Percentiles rank a stretch among this genome's conserved stretches.
phyloP scores from a whole-genome alignment of 1,140 invertebrate species.

The Aricia agestis region DNA sequence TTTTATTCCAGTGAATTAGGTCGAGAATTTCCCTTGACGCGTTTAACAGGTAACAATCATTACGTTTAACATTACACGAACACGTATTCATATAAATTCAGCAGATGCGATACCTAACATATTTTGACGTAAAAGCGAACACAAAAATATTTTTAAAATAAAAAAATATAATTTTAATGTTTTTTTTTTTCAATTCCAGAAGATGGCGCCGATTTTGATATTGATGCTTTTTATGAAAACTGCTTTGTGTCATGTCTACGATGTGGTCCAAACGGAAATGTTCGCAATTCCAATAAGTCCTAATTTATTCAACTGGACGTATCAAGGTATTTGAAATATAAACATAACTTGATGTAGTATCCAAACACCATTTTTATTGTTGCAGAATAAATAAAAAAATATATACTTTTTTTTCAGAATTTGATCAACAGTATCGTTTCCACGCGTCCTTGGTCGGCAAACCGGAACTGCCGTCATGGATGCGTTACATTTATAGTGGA shows the following conservation, averaged over 20 bases:
- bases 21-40: conserved; percentile 40
- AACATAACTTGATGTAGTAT: too few relatives aligned
- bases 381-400: too few relatives aligned
- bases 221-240: conserved; percentile 31
- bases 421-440: conserved; percentile 80
- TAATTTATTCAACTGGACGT: conserved; percentile 82
- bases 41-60: conserved; percentile 20
- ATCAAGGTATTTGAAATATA: conserved; percentile 74
- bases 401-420: conserved; percentile 47
- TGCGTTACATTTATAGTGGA: conserved; percentile 87
- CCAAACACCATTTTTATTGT: too few relatives aligned
- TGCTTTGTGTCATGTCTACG: conserved; percentile 44
- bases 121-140: not conserved
- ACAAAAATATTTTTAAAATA: not conserved
- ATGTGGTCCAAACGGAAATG: conserved; percentile 80
- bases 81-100: not conserved
- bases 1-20: conserved; percentile 54
- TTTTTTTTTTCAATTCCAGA: conserved; percentile 28
- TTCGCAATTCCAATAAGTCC: conserved; percentile 80
- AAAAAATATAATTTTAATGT: not conserved
- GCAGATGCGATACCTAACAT: not conserved
- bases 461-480: conserved; percentile 90
- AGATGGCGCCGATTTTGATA: conserved; percentile 28
- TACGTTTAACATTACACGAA: not conserved
- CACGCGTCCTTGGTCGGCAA: conserved; percentile 81